phyloP scores from a whole-genome alignment of 2,888 invertebrate species.

The Malthinus flaveolus region DNA sequence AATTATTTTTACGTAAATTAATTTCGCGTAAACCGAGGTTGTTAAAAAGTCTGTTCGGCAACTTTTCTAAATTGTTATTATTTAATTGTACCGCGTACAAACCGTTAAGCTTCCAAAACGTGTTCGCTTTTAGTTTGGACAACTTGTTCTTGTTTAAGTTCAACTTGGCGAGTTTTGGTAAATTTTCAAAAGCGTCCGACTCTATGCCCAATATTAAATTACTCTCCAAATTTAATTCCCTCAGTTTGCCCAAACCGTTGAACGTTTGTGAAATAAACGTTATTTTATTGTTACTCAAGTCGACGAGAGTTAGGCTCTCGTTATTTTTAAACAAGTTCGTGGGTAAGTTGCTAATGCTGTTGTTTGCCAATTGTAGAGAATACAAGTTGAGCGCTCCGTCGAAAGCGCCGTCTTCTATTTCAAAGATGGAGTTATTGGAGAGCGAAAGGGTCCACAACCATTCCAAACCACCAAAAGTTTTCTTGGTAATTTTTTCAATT shows the following conservation, averaged over 20 bases:
- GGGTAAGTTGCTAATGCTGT: neutral
- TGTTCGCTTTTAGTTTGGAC: neutral
- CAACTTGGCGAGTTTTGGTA: neutral
- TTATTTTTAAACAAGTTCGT: neutral
- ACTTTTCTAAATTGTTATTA: neutral
- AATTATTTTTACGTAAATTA: neutral
- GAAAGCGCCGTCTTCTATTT: neutral
- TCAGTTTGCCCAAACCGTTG: neutral
- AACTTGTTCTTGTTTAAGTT: neutral
- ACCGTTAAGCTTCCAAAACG: no score
- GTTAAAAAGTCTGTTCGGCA: neutral
- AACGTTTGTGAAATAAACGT: neutral
- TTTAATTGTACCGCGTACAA: no score
- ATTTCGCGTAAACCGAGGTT: neutral
- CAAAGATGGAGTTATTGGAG: conserved; percentile 4
- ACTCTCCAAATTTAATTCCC: neutral
- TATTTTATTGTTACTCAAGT: neutral
- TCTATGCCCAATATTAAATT: neutral
- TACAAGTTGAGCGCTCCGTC: no score
- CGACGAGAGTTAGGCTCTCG: no score
- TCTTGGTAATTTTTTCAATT: neutral
- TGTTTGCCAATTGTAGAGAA: no score
- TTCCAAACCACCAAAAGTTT: conserved; percentile 1
- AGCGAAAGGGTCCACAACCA: conserved; percentile 3
- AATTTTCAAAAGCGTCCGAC: neutral